phyloP scores from a whole-genome alignment of 2,888 invertebrate species.

The Caenorhabditis sp. region DNA sequence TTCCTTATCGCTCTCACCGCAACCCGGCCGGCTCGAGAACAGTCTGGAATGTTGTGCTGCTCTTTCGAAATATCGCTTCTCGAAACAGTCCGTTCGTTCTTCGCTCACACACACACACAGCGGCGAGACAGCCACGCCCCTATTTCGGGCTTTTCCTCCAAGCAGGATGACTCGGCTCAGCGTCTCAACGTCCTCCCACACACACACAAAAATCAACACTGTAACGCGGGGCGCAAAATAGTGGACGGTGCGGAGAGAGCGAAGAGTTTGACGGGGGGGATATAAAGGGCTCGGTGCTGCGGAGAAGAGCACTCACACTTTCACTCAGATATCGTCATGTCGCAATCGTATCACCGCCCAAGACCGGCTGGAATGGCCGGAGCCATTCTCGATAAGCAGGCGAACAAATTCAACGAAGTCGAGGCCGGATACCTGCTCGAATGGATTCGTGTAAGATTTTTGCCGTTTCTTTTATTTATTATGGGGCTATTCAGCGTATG shows the following conservation, averaged over 20 bases:
- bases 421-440: slow-evolving; percentile 91
- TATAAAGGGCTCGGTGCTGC: slow-evolving; percentile 20
- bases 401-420: slow-evolving; percentile 96
- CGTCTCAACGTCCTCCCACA: slow-evolving; percentile 10
- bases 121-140: neutral
- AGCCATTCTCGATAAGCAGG: slow-evolving; percentile 85
- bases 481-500: too few species aligned
- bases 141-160: neutral
- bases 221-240: neutral
- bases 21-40: neutral
- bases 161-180: slow-evolving; percentile 16
- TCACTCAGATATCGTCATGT: slow-evolving; percentile 27
- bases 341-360: slow-evolving; percentile 70
- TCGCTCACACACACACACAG: neutral
- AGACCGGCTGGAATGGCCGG: slow-evolving; percentile 70
- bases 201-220: slow-evolving; percentile 44
- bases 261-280: slow-evolving; percentile 10
- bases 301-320: neutral
- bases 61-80: slow-evolving; percentile 26
- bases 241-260: neutral
- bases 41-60: slow-evolving; percentile 44
- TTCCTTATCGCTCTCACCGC: neutral
- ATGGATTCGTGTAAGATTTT: slow-evolving; percentile 87
- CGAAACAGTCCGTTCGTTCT: neutral
- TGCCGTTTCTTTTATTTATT: neutral